Evolutionary conservation across 2,888 invertebrate genomes (phyloP), one percentile per base, ranked within the genome.

Genomic region (Pseudococcus longispinus): DNA sequence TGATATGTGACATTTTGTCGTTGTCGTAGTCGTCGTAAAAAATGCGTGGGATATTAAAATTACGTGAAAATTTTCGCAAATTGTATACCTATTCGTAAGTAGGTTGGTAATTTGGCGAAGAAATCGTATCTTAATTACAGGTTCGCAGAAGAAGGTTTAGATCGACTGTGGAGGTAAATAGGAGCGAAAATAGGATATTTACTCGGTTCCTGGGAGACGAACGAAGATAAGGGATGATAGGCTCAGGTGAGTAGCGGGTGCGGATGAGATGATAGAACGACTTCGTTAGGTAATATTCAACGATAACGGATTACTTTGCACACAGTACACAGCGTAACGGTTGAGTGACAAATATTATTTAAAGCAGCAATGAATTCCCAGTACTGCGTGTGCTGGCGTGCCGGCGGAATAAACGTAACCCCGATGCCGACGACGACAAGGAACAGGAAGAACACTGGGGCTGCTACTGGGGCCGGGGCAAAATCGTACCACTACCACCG

Each of bases 341-440:
- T 37, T 80, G 77, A 80, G 77, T 80, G 77, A 80, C 77, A 80
- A 80, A 80, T 80, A 80, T 80, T 80, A 80, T 80, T 80, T 80
- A 80, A 80, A 42, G 77, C 32, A 32, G 29, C 74, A 42, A 42
- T 70, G 70, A 70, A 70, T 70, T 70, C 70, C 70, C 70, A 70
- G 70, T 23, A 23, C 70, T 70, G 70, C 70, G 70, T 60, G 60
- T 60, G 60, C 23, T 11, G 82, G n/a, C 32, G 80, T 23, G 37
- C 37, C 13, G 80, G 42, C n/a, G 42, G 82, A 82, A 44, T 32
- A 82, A 82, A 42, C 82, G 82, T 60, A 32, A 18, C 32, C 74
- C 74, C 74, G 74, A 60, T 6, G 23, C 8, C 60, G 60, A 37
- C 74, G 74, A 74, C 83, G 29, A 23, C 42, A 29, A 42, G 4